Conservation (phyloP, 1,140 invertebrate species). For the Xylocopa sonorina region DNA sequence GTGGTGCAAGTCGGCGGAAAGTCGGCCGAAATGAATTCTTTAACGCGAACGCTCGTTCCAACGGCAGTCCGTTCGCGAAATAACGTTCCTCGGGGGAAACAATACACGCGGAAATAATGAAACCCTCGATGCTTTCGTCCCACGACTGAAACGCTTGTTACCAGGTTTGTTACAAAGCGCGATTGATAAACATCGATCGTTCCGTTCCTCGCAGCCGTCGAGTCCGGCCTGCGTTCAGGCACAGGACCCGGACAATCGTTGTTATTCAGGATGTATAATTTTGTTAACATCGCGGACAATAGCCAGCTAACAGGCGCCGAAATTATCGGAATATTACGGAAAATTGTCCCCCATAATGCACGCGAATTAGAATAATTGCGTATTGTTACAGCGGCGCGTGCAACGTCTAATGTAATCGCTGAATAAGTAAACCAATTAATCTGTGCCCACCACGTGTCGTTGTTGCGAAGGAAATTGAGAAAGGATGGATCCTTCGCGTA, state of each 20-base stretch:
- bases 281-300: slow-evolving; percentile 40
- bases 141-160: neutral
- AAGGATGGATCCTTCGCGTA: neutral
- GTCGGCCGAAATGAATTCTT: neutral
- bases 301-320: slow-evolving; percentile 29
- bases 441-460: too few relatives aligned
- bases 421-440: neutral
- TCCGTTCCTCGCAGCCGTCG: neutral
- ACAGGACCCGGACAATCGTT: slow-evolving; percentile 5
- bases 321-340: slow-evolving; percentile 37
- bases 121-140: neutral
- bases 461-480: neutral
- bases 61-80: too few relatives aligned
- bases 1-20: neutral
- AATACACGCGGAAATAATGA: neutral
- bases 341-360: slow-evolving; percentile 31
- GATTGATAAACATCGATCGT: slow-evolving; percentile 14
- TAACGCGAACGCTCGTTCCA: too few relatives aligned
- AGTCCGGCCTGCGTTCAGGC: neutral
- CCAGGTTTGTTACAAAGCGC: neutral
- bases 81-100: too few relatives aligned
- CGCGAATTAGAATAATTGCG: slow-evolving; percentile 41
- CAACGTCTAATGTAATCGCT: slow-evolving; percentile 13
- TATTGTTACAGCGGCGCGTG: slow-evolving; percentile 15
- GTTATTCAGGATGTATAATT: slow-evolving; percentile 45